phyloP scores from a whole-genome alignment of 2,888 invertebrate species.

The Macaria notata region DNA sequence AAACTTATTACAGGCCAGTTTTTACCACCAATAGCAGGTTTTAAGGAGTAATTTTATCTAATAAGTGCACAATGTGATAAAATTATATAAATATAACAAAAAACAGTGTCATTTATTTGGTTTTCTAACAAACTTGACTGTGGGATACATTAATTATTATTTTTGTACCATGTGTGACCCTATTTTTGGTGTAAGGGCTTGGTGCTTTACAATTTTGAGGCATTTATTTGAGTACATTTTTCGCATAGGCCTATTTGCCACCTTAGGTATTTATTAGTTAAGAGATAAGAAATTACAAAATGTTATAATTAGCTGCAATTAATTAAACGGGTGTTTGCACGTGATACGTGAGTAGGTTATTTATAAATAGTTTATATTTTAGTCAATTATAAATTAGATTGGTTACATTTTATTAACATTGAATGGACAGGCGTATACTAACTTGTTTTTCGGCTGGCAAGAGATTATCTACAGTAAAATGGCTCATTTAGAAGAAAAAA shows the following conservation, averaged over 20 bases:
- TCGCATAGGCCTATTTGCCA: conserved; percentile 3
- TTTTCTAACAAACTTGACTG: neutral
- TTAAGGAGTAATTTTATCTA: conserved; percentile 12
- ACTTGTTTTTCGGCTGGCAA: no score
- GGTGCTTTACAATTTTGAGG: conserved; percentile 3
- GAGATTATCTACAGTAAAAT: no score
- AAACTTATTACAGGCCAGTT: neutral
- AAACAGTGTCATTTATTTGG: neutral
- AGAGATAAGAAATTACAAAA: neutral
- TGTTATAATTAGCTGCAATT: conserved; percentile 10
- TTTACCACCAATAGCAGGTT: neutral
- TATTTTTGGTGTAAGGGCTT: conserved; percentile 9
- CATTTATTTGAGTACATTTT: neutral
- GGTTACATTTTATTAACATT: no score
- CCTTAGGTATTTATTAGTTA: no score
- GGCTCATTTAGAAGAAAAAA: no score
- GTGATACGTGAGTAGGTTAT: neutral
- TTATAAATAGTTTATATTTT: no score
- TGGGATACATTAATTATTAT: neutral
- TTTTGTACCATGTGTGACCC: conserved; percentile 11
- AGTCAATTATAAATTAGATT: no score
- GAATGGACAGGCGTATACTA: no score
- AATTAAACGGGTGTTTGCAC: conserved; percentile 10
- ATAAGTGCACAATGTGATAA: conserved; percentile 13
- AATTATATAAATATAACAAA: conserved; percentile 14